Evolutionary conservation across 2,888 invertebrate genomes (phyloP), one percentile per base, ranked within the genome.

Genomic region (Noctua janthe): DNA sequence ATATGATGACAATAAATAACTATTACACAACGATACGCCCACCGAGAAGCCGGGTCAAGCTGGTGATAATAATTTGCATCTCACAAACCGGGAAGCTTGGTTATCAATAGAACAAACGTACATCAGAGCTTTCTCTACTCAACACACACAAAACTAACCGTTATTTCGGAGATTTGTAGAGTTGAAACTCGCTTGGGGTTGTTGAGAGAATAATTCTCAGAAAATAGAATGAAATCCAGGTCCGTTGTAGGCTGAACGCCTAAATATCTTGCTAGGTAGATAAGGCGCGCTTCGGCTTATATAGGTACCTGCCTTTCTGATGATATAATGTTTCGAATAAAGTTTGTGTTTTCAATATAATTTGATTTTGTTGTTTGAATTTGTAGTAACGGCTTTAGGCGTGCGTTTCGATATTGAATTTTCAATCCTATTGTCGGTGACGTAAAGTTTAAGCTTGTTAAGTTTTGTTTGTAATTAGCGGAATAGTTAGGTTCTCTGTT

Each of bases 21-120:
- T 91, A 91, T 95, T 94, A 94, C 92, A 92, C 93, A 95, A 94
- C 91, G 87, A 91, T 88, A 91, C 95, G 94, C 96, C 95, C 94
- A 95, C 94, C 87, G 78, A 75, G 86, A 76, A 91, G 82, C 72
- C 85, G 7, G 94, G 94, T 95, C 95, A 95, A 88, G 87, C 89
- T 91, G 89, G 94, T 94, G 95, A 95, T 95, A 95, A 95, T 95
- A 95, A 95, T 95, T 95, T 95, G 95, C 95, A 95, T 95, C 73
- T 72, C 71, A 76, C 89, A 91, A 90, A 95, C 94, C 94, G 94
- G 95, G 95, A 95, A 96, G 95, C 94, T 88, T 91, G 93, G 94
- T 95, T 95, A 95, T 95, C 95, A 96, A 93, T 92, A 90, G 88
- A 82, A 88, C 82, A 85, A 86, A 90, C 90, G 93, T 94, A 94